Percentiles rank a stretch among this genome's conserved stretches.
These are phyloP conservation scores for Mastigias papua DNA, from an alignment of 30 jellyfish, hydroid and myxozoan genomes.

Conservation along the genomic window DNA sequence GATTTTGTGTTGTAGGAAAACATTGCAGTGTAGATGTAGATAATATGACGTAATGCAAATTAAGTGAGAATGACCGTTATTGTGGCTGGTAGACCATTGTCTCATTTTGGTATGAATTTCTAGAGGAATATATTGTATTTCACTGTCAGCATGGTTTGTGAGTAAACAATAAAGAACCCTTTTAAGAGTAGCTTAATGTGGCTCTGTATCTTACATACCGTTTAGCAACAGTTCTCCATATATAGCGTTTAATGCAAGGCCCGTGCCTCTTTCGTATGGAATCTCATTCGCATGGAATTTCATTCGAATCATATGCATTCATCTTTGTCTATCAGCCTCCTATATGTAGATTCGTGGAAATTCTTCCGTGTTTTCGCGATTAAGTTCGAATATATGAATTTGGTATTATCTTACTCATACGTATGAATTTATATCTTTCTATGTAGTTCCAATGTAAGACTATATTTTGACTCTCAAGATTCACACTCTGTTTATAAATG, in stretches of 20 bases:
- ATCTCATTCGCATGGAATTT: background rate
- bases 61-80: background rate
- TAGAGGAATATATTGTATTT: background rate
- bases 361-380: background rate
- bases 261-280: no score
- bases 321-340: background rate
- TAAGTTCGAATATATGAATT: background rate
- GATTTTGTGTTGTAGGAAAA: conserved; percentile 30
- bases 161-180: no score
- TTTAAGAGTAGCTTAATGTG: background rate
- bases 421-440: conserved; percentile 1
- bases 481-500: background rate
- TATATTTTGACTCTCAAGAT: background rate
- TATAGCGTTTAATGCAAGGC: no score
- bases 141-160: background rate
- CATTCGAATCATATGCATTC: background rate
- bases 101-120: conserved; percentile 12
- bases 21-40: conserved; percentile 8
- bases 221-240: no score
- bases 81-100: conserved; percentile 4
- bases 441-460: background rate
- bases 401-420: background rate
- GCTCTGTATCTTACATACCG: background rate
- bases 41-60: background rate
- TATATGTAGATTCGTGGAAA: background rate